Conservation (phyloP, 2,797 vertebrate species). For the Scarus forsteni region DNA sequence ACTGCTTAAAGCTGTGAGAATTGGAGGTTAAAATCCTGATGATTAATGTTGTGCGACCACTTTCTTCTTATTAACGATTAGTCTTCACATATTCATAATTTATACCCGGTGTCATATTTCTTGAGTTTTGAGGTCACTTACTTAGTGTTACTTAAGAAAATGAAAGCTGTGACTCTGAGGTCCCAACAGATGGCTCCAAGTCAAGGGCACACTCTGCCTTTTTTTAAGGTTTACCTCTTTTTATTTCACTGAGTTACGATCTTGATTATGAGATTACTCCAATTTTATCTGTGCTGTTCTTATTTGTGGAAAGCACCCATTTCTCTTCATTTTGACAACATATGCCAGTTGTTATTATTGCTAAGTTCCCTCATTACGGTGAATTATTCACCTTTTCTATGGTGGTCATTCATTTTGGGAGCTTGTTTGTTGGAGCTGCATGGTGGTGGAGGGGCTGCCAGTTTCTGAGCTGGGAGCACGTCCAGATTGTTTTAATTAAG, state of each 20-base stretch:
- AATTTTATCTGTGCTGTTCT: slow-evolving; percentile 58
- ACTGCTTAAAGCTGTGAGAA: slow-evolving; percentile 56
- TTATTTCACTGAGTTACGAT: slow-evolving; percentile 64
- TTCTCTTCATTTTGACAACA: slow-evolving; percentile 78
- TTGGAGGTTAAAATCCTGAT: slow-evolving; percentile 68
- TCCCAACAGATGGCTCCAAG: slow-evolving; percentile 72
- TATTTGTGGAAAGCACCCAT: slow-evolving; percentile 63
- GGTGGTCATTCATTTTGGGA: slow-evolving; percentile 73
- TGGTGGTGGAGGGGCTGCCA: slow-evolving; percentile 73
- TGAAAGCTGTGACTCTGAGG: slow-evolving; percentile 78
- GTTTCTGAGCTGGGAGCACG: slow-evolving; percentile 76
- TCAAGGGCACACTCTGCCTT: slow-evolving; percentile 73
- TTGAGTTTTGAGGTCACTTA: slow-evolving; percentile 75
- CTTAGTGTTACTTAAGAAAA: slow-evolving; percentile 83
- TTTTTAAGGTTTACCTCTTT: slow-evolving; percentile 55
- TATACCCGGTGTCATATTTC: slow-evolving; percentile 73
- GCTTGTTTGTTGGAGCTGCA: slow-evolving; percentile 74
- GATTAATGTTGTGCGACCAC: slow-evolving; percentile 72
- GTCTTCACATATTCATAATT: slow-evolving; percentile 73
- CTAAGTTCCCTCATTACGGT: slow-evolving; percentile 81
- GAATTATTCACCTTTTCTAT: slow-evolving; percentile 78
- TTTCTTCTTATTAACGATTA: slow-evolving; percentile 72
- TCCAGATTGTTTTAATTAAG: slow-evolving; percentile 86
- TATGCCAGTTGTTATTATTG: slow-evolving; percentile 78
- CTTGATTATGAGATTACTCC: slow-evolving; percentile 64